Evolutionary conservation across 2,888 invertebrate species (phyloP), one percentile per base, ranked within the genome.

Genomic region (Monochamus alternatus): DNA sequence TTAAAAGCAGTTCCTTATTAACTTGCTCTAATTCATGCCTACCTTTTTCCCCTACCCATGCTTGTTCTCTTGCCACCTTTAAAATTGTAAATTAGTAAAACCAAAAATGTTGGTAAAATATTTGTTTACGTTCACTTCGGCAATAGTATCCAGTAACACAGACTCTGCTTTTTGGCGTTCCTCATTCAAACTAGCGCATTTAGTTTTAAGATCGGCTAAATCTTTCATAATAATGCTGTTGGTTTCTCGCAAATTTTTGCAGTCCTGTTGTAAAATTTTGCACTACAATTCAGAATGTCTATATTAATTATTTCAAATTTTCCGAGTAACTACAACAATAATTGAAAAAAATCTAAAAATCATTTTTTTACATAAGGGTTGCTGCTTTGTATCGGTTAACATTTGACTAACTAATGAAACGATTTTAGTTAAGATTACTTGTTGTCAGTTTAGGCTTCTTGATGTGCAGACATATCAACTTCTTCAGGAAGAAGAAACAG

Each of bases 1-100:
- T 90, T 22, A 91, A 86, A 55, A 92, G 86, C 65, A 92, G 87
- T 82, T 92, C 91, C 31, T 90, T 89, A 83, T 92, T 92, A 4
- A 92, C 87, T 31, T 90, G 89, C 10, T 90, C 90, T 75, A 92
- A 82, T 81, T 92, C 91, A 38, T 89, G 88, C 76, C 90, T 90
- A 70, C 90, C 90, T 75, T 90, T 90, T 76, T 89, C 88, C 0
- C 91, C 91, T 5, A 89, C 88, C 75, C 82, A 78, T 3, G 88
- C 89, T 80, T 89, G 87, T 75, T 88, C 88, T 81, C 85, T 87
- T 5, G 89, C 89, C 63, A 89, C 81, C 89, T 88, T 31, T 30
- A 67, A 76, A 77, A 79, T 30, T 63, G 0, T 5, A 62, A 30
- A 43, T 12, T 47, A 63, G 10, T 9, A 60, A 32, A 52, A 10